phyloP scores from a whole-genome alignment of 2,797 vertebrate species.

The Girardinus metallicus region DNA sequence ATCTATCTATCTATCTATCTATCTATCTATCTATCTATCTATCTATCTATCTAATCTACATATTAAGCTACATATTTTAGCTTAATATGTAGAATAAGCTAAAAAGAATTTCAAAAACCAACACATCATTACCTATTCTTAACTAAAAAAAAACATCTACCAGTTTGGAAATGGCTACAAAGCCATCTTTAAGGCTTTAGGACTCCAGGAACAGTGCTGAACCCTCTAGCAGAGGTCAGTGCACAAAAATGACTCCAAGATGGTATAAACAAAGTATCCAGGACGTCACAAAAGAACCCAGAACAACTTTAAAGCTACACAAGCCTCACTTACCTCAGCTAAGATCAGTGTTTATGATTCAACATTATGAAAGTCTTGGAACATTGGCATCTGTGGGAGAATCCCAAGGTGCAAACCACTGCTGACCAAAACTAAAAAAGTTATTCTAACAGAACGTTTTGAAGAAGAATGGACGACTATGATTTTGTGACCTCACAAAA shows the following conservation, averaged over 20 bases:
- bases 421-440: background rate
- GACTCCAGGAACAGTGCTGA: background rate
- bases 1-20: too few relatives aligned
- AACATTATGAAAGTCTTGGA: background rate
- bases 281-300: background rate
- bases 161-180: background rate
- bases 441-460: background rate
- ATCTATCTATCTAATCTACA: too few relatives aligned
- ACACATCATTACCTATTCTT: background rate
- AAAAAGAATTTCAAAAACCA: background rate
- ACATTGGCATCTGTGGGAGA: background rate
- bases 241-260: background rate
- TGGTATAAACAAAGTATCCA: background rate
- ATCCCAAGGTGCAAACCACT: background rate
- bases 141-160: background rate
- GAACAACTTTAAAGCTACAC: too few relatives aligned
- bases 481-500: too few relatives aligned
- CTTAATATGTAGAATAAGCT: background rate
- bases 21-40: too few relatives aligned
- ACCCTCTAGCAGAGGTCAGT: background rate
- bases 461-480: too few relatives aligned
- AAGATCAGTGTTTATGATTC: too few relatives aligned
- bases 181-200: background rate
- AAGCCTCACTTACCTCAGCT: too few relatives aligned
- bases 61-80: too few relatives aligned